Evolutionary conservation across 2,888 invertebrate genomes (phyloP), one percentile per base, ranked within the genome.

Genomic region (Epistrophe grossulariae): DNA sequence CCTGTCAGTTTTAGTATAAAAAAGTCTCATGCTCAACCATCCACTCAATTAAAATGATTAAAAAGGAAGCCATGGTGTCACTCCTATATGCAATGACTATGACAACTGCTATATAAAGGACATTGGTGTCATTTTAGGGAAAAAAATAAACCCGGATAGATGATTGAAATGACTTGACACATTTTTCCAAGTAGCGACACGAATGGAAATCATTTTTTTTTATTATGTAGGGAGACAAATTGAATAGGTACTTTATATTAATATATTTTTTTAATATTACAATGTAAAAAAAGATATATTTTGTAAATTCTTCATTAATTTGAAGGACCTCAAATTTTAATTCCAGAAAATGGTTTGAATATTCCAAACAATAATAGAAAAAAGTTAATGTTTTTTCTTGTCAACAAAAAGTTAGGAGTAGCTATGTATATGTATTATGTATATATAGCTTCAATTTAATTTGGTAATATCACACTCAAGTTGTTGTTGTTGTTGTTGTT

Each of bases 1-100:
- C 45, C 45, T 45, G 45, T n/a, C n/a, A n/a, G 45, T 45, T 45
- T 45, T n/a, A n/a, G 45, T 7, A 45, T 45, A 45, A 8, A n/a
- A 45, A 45, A 45, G 15, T n/a, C 45, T n/a, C n/a, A 45, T 35
- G n/a, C 45, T 45, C 45, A n/a, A n/a, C 45, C 45, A 45, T 45
- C 45, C 45, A 45, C 15, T 45, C 45, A 45, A 45, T 45, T n/a
- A n/a, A 45, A 45, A 45, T 45, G 7, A 45, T 45, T 15, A 45
- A 45, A 45, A 45, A 45, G n/a, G 45, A 45, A 45, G 8, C 45
- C 4, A 45, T 43, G 43, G 43, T 43, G 43, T 43, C 43, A 43
- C 15, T 15, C 43, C 43, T 43, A 40, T 43, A 40, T 40, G 24
- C 24, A 2, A 40, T 35, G 8, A 15, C 8, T n/a, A 45, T 45